Base-by-base conservation (phyloP, 1,140 invertebrate species). In the Drosophila willistoni region DNA sequence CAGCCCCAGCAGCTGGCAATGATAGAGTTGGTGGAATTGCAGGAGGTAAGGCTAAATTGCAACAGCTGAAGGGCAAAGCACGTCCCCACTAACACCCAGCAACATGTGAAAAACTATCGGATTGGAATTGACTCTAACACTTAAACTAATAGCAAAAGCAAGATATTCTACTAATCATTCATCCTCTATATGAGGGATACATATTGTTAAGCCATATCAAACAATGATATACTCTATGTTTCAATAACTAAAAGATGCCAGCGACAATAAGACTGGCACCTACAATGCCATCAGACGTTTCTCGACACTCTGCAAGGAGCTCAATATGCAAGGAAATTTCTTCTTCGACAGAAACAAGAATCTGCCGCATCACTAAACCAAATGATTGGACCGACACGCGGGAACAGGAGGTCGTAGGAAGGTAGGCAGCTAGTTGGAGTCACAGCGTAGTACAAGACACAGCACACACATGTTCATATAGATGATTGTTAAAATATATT, bases 281-380 rank as follows among this genome's bases (percentile, higher is more conserved):
- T 84, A 79, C 59, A 78, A 77, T 29, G 91, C 90, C 60, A 91
- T 92, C 57, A 68, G 91, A 64, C 73, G 91, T 14, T 92, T 91
- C 75, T 92, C 91, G 1, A 91, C 91, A 61, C 78, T 92, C 47
- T 92, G 91, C 85, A 92, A 91, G 75, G 90, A 92, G 62, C 75
- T 92, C 36, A 81, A 77, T 47, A 87, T 87, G 72, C 80, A 91
- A 63, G 77, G 78, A 56, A 92, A 92, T 68, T 76, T 90, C 54
- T 92, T 91, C 67, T 92, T 91, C 63, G 90, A 90, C 55, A 89
- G 84, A 29, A 92, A 92, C 65, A 77, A 89, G 74, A 91, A 90
- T 64, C 61, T 91, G 56, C 90, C 82, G 13, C 73, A 91, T 22
- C 90, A 91, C 56, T 91, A 51, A 51, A 51, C 12, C 12, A 12